These are phyloP conservation scores for Plebejus melissa DNA, from an alignment of 2,888 invertebrate genomes.

Conservation along the genomic window DNA sequence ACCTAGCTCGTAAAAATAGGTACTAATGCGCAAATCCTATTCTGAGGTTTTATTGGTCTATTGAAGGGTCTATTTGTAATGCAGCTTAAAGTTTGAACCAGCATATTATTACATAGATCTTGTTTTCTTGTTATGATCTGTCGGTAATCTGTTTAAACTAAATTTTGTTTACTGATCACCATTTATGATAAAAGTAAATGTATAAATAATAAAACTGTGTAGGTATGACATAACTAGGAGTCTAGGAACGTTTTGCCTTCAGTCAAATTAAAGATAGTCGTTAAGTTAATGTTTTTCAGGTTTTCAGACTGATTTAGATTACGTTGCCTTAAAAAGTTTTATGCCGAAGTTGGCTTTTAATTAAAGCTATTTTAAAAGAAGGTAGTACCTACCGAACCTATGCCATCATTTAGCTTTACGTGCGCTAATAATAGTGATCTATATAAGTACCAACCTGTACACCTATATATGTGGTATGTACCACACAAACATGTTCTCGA, in stretches of 20 bases:
- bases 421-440: not conserved
- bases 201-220: no score
- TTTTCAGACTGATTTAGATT: no score
- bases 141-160: no score
- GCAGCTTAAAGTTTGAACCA: not conserved
- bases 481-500: slow-evolving; percentile 20
- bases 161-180: no score
- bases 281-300: no score
- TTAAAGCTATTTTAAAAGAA: not conserved
- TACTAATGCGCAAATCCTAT: not conserved
- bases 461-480: not conserved
- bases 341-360: no score
- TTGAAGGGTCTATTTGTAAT: not conserved
- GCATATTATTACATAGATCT: not conserved
- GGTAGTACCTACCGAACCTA: not conserved
- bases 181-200: no score
- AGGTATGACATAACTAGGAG: no score
- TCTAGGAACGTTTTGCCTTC: no score
- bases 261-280: no score
- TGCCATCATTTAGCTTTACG: not conserved
- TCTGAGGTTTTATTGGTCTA: not conserved
- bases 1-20: not conserved
- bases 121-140: not conserved
- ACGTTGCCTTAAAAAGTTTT: no score
- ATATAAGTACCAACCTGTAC: not conserved